Evolutionary conservation across 1,140 invertebrate genomes (phyloP).

Genomic region (Thalassaphorura encarpata): DNA sequence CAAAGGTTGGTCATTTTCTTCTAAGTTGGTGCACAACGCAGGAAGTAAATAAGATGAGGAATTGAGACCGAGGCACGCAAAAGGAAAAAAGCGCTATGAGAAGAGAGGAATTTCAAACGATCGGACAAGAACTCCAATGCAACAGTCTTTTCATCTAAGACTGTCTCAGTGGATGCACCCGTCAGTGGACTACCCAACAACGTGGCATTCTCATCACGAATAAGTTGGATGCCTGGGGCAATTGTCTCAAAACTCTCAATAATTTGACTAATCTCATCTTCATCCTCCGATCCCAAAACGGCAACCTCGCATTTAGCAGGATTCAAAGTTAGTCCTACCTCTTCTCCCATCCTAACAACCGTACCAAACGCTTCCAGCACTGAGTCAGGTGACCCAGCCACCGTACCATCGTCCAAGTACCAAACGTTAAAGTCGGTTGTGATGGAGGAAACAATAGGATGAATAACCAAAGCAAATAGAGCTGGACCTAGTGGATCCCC

Average conservation of each 20-base stretch:
- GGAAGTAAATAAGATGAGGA: conserved; percentile 7
- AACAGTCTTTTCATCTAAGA: not conserved
- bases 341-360: not conserved
- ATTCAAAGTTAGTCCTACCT: conserved; percentile 2
- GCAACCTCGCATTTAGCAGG: conserved; percentile 1
- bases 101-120: not conserved
- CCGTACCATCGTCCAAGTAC: conserved; percentile 7
- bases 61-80: conserved; percentile 8
- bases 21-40: too few species aligned
- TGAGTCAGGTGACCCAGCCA: not conserved
- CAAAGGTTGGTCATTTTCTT: too few species aligned
- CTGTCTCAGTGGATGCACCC: not conserved
- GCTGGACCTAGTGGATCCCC: conserved; percentile 35
- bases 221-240: not conserved
- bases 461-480: conserved; percentile 36
- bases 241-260: not conserved
- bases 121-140: not conserved
- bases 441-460: conserved; percentile 23
- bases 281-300: not conserved
- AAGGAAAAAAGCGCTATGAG: conserved; percentile 5
- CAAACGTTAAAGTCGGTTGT: conserved; percentile 5
- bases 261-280: not conserved
- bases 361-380: not conserved
- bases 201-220: not conserved
- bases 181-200: conserved; percentile 9